Conservation (phyloP, 1,140 invertebrate species). For the Aphidius gifuensis region DNA sequence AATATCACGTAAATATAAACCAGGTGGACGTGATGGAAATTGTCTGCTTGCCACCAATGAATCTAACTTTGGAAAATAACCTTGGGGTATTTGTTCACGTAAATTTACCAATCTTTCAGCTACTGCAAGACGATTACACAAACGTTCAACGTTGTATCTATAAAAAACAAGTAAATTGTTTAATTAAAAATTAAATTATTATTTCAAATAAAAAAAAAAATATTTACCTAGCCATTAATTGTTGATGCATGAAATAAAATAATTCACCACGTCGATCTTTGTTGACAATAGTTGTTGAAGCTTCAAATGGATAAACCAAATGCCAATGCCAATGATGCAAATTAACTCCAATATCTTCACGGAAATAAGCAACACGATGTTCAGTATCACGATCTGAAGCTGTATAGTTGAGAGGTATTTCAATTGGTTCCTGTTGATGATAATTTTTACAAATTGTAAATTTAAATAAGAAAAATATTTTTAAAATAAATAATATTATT, state of each 20-base stretch:
- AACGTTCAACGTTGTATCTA: constrained; percentile 70
- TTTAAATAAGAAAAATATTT: too few species aligned
- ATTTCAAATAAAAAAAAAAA: too few species aligned
- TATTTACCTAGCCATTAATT: constrained; percentile 52
- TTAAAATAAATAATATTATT: constrained; percentile 23
- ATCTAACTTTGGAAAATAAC: constrained; percentile 72
- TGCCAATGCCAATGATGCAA: constrained; percentile 84
- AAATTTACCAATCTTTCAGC: constrained; percentile 62
- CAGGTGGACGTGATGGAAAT: constrained; percentile 63
- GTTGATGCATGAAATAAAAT: constrained; percentile 59
- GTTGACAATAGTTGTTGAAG: constrained; percentile 50
- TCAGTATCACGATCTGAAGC: constrained; percentile 71
- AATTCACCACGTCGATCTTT: constrained; percentile 62
- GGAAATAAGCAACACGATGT: constrained; percentile 64
- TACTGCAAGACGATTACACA: constrained; percentile 61
- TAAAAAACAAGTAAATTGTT: constrained; percentile 13
- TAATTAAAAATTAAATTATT: too few species aligned
- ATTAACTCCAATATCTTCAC: constrained; percentile 61
- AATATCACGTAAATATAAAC: constrained; percentile 61
- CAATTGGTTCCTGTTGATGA: constrained; percentile 58
- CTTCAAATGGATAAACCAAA: constrained; percentile 72
- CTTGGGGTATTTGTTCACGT: constrained; percentile 63
- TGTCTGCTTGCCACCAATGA: constrained; percentile 63
- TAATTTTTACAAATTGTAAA: neutral
- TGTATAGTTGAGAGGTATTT: constrained; percentile 71